Evolutionary conservation across 2,888 invertebrate species (phyloP).

Genomic region (Trachelus troglodyta): DNA sequence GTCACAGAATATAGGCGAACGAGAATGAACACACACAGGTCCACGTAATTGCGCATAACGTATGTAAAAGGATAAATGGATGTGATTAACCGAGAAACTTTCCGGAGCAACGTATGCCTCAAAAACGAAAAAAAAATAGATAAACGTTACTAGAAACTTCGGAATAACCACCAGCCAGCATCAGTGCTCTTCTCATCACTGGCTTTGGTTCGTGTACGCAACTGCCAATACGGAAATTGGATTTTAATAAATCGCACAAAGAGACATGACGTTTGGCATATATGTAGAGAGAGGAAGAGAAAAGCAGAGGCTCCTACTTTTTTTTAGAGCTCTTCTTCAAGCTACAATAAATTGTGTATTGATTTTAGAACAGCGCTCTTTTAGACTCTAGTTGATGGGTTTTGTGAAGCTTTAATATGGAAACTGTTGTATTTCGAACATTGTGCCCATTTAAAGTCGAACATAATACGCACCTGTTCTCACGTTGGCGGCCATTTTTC

Average conservation of each 20-base stretch:
- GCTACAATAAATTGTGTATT: neutral
- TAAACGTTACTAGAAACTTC: neutral
- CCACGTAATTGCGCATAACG: constrained; percentile 11
- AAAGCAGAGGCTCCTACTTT: neutral
- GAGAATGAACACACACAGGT: constrained; percentile 24
- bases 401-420: neutral
- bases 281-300: neutral
- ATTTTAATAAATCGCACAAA: constrained; percentile 2
- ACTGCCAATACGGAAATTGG: neutral
- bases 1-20: constrained; percentile 19
- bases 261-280: neutral
- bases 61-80: neutral
- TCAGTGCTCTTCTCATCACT: constrained; percentile 14
- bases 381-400: neutral
- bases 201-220: constrained; percentile 16
- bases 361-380: neutral
- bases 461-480: constrained; percentile 55
- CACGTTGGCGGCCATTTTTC: constrained; percentile 58
- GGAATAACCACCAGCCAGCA: constrained; percentile 11
- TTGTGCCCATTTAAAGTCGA: constrained; percentile 14
- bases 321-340: neutral
- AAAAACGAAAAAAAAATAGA: neutral
- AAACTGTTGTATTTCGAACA: neutral
- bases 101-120: neutral
- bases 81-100: neutral